phyloP scores from a whole-genome alignment of 1,140 invertebrate genomes.

The Drosophila tsacasi region DNA sequence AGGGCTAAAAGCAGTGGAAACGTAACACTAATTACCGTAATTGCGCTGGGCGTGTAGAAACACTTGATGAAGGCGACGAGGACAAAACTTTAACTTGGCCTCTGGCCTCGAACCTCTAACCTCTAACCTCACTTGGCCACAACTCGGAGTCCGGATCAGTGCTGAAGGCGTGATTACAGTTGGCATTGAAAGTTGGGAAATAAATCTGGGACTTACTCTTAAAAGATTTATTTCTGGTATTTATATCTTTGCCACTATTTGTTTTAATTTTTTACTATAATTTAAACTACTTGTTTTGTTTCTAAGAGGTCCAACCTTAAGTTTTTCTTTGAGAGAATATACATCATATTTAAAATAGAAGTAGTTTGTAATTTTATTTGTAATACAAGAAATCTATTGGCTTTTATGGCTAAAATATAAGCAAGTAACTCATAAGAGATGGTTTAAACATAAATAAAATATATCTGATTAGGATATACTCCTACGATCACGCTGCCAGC shows the following conservation, averaged over 20 bases:
- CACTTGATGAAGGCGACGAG: slow-evolving; percentile 76
- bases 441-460: not conserved
- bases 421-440: not conserved
- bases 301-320: too few relatives aligned
- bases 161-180: slow-evolving; percentile 52
- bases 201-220: not conserved
- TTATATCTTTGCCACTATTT: too few relatives aligned
- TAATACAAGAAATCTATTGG: not conserved
- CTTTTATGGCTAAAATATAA: not conserved
- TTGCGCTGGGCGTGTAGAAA: slow-evolving; percentile 69
- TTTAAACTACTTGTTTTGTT: too few relatives aligned
- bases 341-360: too few relatives aligned
- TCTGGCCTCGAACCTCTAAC: slow-evolving; percentile 54
- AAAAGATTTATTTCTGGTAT: not conserved
- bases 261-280: too few relatives aligned
- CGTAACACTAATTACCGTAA: slow-evolving; percentile 78
- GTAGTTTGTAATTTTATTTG: too few relatives aligned
- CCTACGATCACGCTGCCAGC: slow-evolving; percentile 42
- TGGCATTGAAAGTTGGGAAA: not conserved
- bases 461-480: not conserved
- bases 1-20: slow-evolving; percentile 35
- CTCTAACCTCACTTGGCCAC: slow-evolving; percentile 38
- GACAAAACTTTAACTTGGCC: slow-evolving; percentile 78
- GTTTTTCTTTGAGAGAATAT: too few relatives aligned
- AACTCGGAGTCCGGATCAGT: slow-evolving; percentile 8